Base-by-base conservation (phyloP, 92 coral and sea anemone genomes). In the Porites evermanni region DNA sequence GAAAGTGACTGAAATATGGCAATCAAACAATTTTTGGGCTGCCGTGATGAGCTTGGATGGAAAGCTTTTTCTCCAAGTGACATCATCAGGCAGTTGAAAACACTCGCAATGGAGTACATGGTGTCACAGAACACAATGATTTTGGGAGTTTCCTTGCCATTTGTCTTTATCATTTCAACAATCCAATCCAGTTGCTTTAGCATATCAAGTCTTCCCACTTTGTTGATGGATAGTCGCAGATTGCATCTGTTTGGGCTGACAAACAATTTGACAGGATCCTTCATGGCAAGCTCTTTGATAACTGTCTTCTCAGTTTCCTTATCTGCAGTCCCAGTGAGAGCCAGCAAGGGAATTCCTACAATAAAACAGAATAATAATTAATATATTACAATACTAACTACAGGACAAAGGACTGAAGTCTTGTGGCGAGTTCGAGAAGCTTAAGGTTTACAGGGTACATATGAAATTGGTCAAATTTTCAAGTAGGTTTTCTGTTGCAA, bases 251-350 rank as follows among this genome's bases (percentile, higher is more conserved):
- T 79, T 14, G 93, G 93, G 76, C 89, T 89, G 70, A 89, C 93
- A 84, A 53, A 79, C 60, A 85, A 63, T 53, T 26, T 26, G 29
- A 26, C 29, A 26, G 29, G 29, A 26, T 26, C 29, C 29, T 26
- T 26, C 29, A 26, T 44, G 3, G 56, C 68, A 29, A 89, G 89
- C 38, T 66, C 74, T 2, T 19, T 63, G 77, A 70, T 67, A 3
- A 89, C 80, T 61, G 64, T 75, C n/a, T 72, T 75, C 38, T 85
- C 86, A 18, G 93, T 89, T 16, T 79, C 64, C 70, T 54, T 52
- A 24, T 90, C 90, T 58, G 87, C 93, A 51, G 93, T 90, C 9
- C 87, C 93, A 58, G 93, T 90, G 23, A 90, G 79, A 52, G 93
- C 90, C 75, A 88, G 66, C 14, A 88, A 53, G 74, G 91, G 91